Base-by-base conservation (phyloP, 1,140 invertebrate species). In the Drosophila jambulina region DNA sequence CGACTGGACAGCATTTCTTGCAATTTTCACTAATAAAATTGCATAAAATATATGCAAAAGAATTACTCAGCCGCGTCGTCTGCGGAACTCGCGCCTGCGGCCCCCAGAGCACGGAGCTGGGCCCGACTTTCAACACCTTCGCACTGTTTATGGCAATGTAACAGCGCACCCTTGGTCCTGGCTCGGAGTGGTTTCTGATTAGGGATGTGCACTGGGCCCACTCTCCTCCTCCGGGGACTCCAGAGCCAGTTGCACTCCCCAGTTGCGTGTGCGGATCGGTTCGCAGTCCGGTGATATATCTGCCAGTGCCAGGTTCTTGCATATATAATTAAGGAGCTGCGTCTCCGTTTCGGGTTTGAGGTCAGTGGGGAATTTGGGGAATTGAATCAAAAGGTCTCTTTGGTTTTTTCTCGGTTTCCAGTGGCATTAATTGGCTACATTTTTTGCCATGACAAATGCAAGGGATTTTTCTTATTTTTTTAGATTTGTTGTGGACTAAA, bases 81-180 rank as follows among this genome's bases (percentile, higher is more conserved):
- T 40, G 56, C 10, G 58, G 51, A 77, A 69, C 64, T 54, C 46
- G 40, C 32, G 81, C 81, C 82, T 48, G 42, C 51, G 82, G 82
- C 58, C 49, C 27, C 40, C 63, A 60, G 60, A 82, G 27, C 25
- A 51, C 64, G 78, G 75, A 61, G 19, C 59, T 65, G 63, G 49
- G 5, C 23, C 51, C 19, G 80, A 81, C 84, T 88, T 88, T 90
- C 85, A 88, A 88, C 84, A 88, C 84, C 85, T 88, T 88, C 84
- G 72, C 84, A 84, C 63, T 75, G 77, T 88, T 88, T 88, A 83
- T 71, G 78, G 60, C 15, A 21, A 36, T 23, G 15, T n/a, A 32
- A 45, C 23, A 12, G 12, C 12, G 34, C 12, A 13, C 34, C 34
- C 34, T 36, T 13, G 12, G 34, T 29, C 19, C 68, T 69, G 67